Percentiles rank a stretch among this genome's conserved stretches.
These are phyloP conservation scores for Leptinotarsa lineolata DNA, from an alignment of 1,140 invertebrate genomes.

Conservation along the genomic window DNA sequence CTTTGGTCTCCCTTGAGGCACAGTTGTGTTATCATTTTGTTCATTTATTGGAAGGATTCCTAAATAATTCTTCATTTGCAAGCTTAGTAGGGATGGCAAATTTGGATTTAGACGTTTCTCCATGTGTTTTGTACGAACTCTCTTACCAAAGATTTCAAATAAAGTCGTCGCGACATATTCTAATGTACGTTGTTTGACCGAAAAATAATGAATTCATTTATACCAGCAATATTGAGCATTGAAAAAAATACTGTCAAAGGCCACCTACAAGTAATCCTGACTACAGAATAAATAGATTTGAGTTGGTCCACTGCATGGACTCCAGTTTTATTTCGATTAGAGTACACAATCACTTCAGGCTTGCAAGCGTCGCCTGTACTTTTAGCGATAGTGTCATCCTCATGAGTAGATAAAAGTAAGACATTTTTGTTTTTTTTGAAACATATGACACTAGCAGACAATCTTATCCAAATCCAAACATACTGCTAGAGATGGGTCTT, in stretches of 20 bases:
- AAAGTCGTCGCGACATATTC: too few species aligned
- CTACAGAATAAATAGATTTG: conserved; percentile 28
- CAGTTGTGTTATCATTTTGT: background rate
- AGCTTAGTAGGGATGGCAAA: background rate
- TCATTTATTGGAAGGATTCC: too few species aligned
- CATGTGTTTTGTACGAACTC: conserved; percentile 5
- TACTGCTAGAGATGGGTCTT: background rate
- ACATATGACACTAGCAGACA: conserved; percentile 9
- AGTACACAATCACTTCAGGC: too few species aligned
- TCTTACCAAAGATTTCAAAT: background rate
- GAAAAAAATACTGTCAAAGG: conserved; percentile 19
- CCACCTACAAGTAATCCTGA: conserved; percentile 25
- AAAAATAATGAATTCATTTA: conserved; percentile 29
- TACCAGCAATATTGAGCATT: conserved; percentile 28
- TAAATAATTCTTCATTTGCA: conserved; percentile 11
- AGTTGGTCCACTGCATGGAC: conserved; percentile 21
- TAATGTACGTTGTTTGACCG: background rate
- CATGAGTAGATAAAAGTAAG: conserved; percentile 48
- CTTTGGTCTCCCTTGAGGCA: too few species aligned
- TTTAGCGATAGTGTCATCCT: conserved; percentile 34
- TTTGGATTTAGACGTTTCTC: conserved; percentile 7
- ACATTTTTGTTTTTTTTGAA: conserved; percentile 38
- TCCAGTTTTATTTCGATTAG: background rate
- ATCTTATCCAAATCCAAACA: conserved; percentile 12
- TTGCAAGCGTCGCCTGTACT: conserved; percentile 5